These are phyloP conservation scores for Abramis brama DNA, from an alignment of 2,113 vertebrate species.

Conservation along the genomic window DNA sequence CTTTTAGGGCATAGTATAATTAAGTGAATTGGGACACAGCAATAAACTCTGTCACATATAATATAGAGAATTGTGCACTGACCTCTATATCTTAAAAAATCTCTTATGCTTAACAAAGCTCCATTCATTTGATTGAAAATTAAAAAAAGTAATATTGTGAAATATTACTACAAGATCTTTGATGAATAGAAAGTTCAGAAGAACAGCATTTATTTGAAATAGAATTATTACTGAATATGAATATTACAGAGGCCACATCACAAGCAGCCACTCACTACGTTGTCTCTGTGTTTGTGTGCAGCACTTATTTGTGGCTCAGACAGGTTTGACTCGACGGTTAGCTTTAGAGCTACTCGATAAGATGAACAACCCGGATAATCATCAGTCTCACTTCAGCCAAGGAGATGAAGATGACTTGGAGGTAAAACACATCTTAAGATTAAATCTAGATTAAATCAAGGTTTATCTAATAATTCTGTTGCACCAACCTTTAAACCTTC, in stretches of 20 bases:
- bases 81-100: not conserved
- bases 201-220: no score
- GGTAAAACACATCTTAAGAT: constrained; percentile 69
- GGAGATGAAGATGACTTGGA: constrained; percentile 93
- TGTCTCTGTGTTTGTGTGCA: constrained; percentile 58
- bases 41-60: not conserved
- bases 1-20: no score
- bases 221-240: not conserved
- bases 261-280: not conserved
- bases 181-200: no score
- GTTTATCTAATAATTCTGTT: no score
- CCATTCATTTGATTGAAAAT: not conserved
- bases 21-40: no score
- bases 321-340: constrained; percentile 84
- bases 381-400: constrained; percentile 83
- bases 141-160: not conserved
- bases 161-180: not conserved
- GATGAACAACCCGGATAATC: constrained; percentile 94
- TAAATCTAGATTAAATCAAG: no score
- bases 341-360: constrained; percentile 93
- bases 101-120: not conserved
- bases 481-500: no score
- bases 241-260: not conserved
- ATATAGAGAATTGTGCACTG: not conserved
- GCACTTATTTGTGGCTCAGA: constrained; percentile 88